A percentile compares a stretch with the other conserved stretches of the same genome.
Evolutionary conservation across 2,888 invertebrate species (phyloP).

Genomic region (Caenorhabditis sp.): DNA sequence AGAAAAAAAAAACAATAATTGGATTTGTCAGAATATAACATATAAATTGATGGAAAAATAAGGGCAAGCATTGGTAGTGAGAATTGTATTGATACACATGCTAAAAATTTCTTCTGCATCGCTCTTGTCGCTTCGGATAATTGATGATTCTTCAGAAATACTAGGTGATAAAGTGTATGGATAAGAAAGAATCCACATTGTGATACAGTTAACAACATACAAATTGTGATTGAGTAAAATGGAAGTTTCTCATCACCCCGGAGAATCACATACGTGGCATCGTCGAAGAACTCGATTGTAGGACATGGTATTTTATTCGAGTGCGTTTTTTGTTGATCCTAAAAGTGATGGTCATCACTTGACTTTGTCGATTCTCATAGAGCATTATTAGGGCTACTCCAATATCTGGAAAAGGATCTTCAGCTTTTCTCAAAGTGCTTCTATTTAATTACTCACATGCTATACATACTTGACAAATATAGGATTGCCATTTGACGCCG

Average conservation of each 20-base stretch:
- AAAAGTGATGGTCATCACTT: conserved; percentile 13
- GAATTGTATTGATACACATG: conserved; percentile 18
- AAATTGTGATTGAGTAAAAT: conserved; percentile 11
- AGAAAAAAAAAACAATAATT: too few relatives aligned
- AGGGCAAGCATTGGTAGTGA: background rate
- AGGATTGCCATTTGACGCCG: conserved; percentile 7
- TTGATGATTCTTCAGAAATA: background rate
- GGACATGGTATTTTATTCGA: conserved; percentile 22
- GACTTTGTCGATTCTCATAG: conserved; percentile 25
- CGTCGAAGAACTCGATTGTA: conserved; percentile 23
- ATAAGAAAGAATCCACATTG: conserved; percentile 12
- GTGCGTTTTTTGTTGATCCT: conserved; percentile 6
- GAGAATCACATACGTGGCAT: conserved; percentile 18
- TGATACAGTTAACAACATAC: background rate
- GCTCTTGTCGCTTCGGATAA: conserved; percentile 15
- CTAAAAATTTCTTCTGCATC: conserved; percentile 22
- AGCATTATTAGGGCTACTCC: conserved; percentile 18
- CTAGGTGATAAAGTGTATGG: conserved; percentile 20
- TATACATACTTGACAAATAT: conserved; percentile 17
- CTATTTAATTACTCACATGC: conserved; percentile 9
- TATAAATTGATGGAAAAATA: conserved; percentile 11
- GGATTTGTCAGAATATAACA: conserved; percentile 16
- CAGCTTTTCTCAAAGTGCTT: background rate
- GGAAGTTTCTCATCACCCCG: conserved; percentile 18
- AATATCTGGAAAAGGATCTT: conserved; percentile 26